A percentile compares a stretch with the other conserved stretches of the same genome.
phyloP scores from a whole-genome alignment of 2,888 invertebrate species.

The Meteorus colon region DNA sequence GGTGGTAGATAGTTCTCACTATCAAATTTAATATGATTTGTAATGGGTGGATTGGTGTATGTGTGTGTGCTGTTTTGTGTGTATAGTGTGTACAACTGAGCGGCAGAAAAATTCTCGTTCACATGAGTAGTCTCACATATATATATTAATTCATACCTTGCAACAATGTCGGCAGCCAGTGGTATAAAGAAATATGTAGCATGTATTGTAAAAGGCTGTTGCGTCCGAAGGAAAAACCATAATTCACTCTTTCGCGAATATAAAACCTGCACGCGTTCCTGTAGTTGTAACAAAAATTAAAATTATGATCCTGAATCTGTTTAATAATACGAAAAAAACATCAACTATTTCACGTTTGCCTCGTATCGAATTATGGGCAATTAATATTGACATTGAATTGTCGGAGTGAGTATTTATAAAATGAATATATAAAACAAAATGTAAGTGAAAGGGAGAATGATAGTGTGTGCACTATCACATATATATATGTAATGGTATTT shows the following conservation, averaged over 20 bases:
- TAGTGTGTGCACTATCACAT: not conserved
- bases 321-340: slow-evolving; percentile 16
- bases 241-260: slow-evolving; percentile 8
- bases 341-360: slow-evolving; percentile 9
- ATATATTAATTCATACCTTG: slow-evolving; percentile 27
- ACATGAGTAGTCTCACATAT: not conserved
- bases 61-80: not conserved
- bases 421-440: slow-evolving; percentile 2
- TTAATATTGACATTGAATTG: slow-evolving; percentile 25
- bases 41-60: not conserved
- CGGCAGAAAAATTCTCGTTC: slow-evolving; percentile 2
- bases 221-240: not conserved
- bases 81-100: not conserved
- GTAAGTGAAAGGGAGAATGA: not conserved
- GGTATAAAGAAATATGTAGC: slow-evolving; percentile 14
- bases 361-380: slow-evolving; percentile 22
- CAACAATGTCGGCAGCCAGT: slow-evolving; percentile 16
- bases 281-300: slow-evolving; percentile 19
- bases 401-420: not conserved
- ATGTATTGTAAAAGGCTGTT: not conserved
- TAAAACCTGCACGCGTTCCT: not conserved
- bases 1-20: not conserved
- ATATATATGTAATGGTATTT: slow-evolving; percentile 33
- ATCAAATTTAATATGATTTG: not conserved
- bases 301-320: slow-evolving; percentile 12